phyloP scores from a whole-genome alignment of 2,888 invertebrate species.

The Drosophila peninsularis region DNA sequence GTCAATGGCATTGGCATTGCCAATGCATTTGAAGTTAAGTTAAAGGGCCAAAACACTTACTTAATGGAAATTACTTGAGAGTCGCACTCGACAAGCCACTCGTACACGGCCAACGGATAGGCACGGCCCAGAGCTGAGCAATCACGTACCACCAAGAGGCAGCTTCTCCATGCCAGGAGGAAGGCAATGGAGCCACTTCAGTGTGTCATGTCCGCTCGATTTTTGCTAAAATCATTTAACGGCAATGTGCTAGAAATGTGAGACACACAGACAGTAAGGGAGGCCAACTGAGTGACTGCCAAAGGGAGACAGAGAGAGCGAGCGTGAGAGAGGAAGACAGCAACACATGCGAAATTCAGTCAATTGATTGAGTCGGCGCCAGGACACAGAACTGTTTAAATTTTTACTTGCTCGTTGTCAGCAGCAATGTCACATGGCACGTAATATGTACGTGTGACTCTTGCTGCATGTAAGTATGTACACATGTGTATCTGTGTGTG shows the following conservation, averaged over 20 bases:
- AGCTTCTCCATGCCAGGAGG: constrained; percentile 8
- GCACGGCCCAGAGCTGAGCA: constrained; percentile 65
- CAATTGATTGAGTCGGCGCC: constrained; percentile 70
- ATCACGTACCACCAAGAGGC: constrained; percentile 60
- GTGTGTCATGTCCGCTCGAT: constrained; percentile 79
- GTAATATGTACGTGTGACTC: constrained; percentile 68
- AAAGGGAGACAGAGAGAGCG: not conserved
- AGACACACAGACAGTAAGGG: constrained; percentile 39
- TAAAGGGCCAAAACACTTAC: constrained; percentile 75
- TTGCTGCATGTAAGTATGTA: constrained; percentile 12
- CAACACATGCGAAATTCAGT: constrained; percentile 50
- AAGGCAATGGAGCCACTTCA: constrained; percentile 65
- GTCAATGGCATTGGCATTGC: constrained; percentile 66
- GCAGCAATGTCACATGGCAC: constrained; percentile 67
- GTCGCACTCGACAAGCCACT: constrained; percentile 57
- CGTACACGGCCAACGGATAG: constrained; percentile 55
- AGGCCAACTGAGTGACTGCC: not conserved
- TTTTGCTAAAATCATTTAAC: constrained; percentile 81
- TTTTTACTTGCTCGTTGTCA: constrained; percentile 67
- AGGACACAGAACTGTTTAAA: constrained; percentile 61
- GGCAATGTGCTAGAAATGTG: constrained; percentile 67
- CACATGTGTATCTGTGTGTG: not conserved
- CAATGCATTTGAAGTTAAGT: constrained; percentile 64
- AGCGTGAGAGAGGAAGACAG: not conserved
- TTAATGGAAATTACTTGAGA: constrained; percentile 78